Evolutionary conservation across 2,888 invertebrate species (phyloP).

Genomic region (Ernsta delagoae): DNA sequence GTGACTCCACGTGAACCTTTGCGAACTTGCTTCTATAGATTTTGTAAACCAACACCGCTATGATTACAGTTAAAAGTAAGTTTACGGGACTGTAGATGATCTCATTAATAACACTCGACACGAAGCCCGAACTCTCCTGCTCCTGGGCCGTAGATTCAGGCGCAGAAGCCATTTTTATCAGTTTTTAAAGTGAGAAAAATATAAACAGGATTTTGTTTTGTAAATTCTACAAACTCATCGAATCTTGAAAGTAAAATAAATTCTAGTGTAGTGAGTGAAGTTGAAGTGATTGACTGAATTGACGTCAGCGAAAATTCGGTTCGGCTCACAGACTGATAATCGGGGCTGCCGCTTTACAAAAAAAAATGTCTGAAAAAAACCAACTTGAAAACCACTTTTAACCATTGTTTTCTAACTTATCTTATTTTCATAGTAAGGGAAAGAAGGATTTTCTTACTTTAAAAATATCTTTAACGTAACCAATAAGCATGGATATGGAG

Average conservation of each 20-base stretch:
- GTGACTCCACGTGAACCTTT: constrained; percentile 56
- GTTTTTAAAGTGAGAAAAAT: not conserved
- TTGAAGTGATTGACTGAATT: no score
- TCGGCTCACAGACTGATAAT: not conserved
- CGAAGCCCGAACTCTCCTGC: constrained; percentile 46
- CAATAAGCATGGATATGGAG: no score
- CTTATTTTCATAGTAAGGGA: no score
- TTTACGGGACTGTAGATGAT: constrained; percentile 87
- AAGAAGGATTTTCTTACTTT: no score
- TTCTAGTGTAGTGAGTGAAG: not conserved
- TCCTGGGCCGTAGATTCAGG: constrained; percentile 62
- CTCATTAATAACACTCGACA: constrained; percentile 75
- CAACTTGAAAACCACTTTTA: no score
- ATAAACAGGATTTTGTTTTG: constrained; percentile 4
- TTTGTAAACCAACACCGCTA: constrained; percentile 88
- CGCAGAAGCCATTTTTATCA: constrained; percentile 61
- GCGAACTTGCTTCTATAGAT: constrained; percentile 82
- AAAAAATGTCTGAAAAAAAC: no score
- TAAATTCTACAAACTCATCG: not conserved
- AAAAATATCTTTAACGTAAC: no score
- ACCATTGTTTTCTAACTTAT: no score
- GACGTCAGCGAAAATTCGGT: not conserved
- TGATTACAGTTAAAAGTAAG: constrained; percentile 86
- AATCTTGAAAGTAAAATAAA: not conserved
- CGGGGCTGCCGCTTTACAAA: no score